Evolutionary conservation across 2,797 vertebrate genomes (phyloP).

Genomic region (Melanotaenia nigrans): DNA sequence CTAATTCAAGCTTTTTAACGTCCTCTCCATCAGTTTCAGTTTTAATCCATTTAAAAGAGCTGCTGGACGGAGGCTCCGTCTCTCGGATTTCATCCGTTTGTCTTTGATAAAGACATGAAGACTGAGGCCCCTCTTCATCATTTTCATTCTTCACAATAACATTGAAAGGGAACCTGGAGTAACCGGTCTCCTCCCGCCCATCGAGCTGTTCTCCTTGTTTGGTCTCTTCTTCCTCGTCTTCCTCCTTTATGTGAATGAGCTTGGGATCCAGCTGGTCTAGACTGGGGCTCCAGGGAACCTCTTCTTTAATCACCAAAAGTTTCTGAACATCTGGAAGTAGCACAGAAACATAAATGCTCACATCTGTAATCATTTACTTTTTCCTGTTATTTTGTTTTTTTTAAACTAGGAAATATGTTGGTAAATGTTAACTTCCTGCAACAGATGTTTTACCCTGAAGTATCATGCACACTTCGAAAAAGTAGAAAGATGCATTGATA

Average conservation of each 20-base stretch:
- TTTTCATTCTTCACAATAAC: slow-evolving; percentile 23
- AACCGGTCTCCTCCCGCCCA: neutral
- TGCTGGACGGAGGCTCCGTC: slow-evolving; percentile 8
- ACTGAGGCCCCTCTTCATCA: slow-evolving; percentile 5
- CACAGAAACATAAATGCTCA: no score
- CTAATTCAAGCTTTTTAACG: neutral
- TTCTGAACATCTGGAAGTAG: no score
- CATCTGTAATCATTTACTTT: no score
- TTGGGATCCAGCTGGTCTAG: neutral
- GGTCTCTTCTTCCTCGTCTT: slow-evolving; percentile 31
- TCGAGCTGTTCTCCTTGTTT: slow-evolving; percentile 4
- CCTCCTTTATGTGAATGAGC: neutral
- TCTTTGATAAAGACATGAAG: slow-evolving; percentile 10
- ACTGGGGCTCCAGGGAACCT: slow-evolving; percentile 11
- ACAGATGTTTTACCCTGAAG: no score
- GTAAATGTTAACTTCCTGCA: no score
- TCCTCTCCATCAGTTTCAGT: slow-evolving; percentile 8
- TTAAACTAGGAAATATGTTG: no score
- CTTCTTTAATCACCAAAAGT: slow-evolving; percentile 22
- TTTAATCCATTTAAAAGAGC: slow-evolving; percentile 14
- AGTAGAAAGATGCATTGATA: no score
- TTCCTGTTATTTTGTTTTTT: no score
- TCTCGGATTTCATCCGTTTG: neutral
- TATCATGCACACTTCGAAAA: no score
- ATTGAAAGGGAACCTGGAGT: slow-evolving; percentile 14